Evolutionary conservation across 1,140 invertebrate genomes (phyloP), one percentile per base, ranked within the genome.

Genomic region (Cydia fagiglandana): DNA sequence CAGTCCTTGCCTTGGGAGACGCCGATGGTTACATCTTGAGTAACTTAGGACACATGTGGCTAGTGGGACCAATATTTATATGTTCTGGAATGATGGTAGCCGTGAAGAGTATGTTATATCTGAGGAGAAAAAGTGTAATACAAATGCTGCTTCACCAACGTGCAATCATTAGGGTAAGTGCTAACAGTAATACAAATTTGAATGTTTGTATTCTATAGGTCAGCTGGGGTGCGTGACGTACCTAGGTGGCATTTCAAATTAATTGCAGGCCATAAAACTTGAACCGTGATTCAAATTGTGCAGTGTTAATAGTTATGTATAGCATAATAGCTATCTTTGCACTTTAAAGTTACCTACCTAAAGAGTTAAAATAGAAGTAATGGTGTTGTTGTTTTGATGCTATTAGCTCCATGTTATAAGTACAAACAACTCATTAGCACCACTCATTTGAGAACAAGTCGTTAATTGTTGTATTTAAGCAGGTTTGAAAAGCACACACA

Each of bases 81-180:
- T 95, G 95, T 89, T 95, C 95, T 53, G 95, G 95, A 73, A 93
- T 95, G 80, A 95, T 95, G 95, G 94, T 96, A 47, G 95, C 95
- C 66, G 94, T 95, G 2, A 95, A 95, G 84, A 95, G 94, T 83
- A 94, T 95, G 90, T 85, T 96, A 45, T 95, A 95, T 87, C 89
- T 95, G 68, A 88, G 95, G 79, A 94, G 94, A 85, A 95, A 95
- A 85, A 95, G 94, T 83, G 93, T 95, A 56, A 94, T 95, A 75
- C 94, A 95, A 86, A 95, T 95, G 94, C 92, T 95, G 50, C 87
- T 95, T 17, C 94, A 95, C 79, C 95, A 95, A 80, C 92, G 95
- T 80, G 94, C 94, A 74, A 90, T 95, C 75, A 93, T 95, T 74
- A 93, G 94, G 86, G 95, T 95, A 87, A 94, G 90, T 88, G 61